These are phyloP conservation scores for Tillus elongatus DNA, from an alignment of 2,888 invertebrate genomes.

Conservation along the genomic window DNA sequence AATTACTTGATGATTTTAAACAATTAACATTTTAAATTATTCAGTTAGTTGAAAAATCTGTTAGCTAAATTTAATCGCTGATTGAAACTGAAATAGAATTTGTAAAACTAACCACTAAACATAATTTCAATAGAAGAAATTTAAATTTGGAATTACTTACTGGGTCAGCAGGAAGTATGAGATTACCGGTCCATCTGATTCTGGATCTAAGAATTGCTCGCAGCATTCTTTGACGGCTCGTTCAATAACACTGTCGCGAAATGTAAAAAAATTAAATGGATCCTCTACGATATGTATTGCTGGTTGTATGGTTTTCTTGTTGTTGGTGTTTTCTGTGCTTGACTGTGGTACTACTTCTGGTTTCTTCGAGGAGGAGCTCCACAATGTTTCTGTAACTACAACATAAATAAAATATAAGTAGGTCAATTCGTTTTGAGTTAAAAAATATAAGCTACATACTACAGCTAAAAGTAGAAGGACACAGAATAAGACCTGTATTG, in stretches of 20 bases:
- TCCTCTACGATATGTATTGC: slow-evolving; percentile 41
- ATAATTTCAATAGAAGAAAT: no score
- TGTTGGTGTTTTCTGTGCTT: slow-evolving; percentile 19
- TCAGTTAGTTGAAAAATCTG: no score
- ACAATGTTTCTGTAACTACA: slow-evolving; percentile 33
- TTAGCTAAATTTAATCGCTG: no score
- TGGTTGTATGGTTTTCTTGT: slow-evolving; percentile 23
- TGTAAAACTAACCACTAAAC: no score
- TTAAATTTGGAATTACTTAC: no score
- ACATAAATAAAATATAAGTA: slow-evolving; percentile 4
- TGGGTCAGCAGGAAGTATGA: slow-evolving; percentile 76
- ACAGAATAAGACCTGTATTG: no score
- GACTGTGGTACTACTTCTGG: slow-evolving; percentile 13
- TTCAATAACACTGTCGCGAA: slow-evolving; percentile 64
- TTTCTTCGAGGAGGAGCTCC: slow-evolving; percentile 33
- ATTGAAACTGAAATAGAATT: no score
- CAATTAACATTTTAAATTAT: no score
- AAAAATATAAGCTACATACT: no score
- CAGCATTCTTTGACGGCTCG: slow-evolving; percentile 64
- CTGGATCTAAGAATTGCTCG: slow-evolving; percentile 53
- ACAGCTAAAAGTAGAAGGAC: no score
- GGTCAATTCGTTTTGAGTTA: no score
- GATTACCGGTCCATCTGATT: slow-evolving; percentile 59
- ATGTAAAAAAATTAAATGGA: slow-evolving; percentile 62
- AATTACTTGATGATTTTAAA: no score